Evolutionary conservation across 2,113 vertebrate genomes (phyloP).

Genomic region (Ammospiza caudacuta): DNA sequence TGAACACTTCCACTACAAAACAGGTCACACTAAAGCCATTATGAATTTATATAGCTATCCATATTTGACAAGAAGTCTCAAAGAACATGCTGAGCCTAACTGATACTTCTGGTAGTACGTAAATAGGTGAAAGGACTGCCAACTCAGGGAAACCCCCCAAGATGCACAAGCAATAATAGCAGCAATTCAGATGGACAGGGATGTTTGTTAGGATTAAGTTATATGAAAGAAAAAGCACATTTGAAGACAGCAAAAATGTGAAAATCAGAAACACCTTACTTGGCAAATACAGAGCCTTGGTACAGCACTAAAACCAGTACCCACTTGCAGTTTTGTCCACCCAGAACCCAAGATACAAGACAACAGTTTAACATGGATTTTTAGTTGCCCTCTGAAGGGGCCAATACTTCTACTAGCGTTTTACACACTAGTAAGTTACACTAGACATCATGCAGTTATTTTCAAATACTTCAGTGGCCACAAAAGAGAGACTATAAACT

Average conservation of each 20-base stretch:
- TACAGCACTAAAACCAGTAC: not conserved
- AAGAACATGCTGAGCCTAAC: not conserved
- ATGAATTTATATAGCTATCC: not conserved
- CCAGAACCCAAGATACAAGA: not conserved
- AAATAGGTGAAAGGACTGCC: not conserved
- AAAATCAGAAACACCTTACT: not conserved
- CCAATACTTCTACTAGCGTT: not conserved
- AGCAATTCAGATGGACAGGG: not conserved
- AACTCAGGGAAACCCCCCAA: not conserved
- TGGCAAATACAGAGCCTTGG: not conserved
- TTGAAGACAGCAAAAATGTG: not conserved
- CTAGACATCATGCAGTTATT: not conserved
- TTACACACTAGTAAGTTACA: not conserved
- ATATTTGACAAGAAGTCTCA: not conserved
- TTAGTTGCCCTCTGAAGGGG: not conserved
- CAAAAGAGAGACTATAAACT: not conserved
- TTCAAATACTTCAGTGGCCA: not conserved
- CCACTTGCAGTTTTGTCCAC: not conserved
- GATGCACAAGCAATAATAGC: not conserved
- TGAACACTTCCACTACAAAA: not conserved
- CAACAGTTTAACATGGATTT: not conserved
- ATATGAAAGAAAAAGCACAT: not conserved
- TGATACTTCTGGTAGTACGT: not conserved
- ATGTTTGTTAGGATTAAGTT: not conserved
- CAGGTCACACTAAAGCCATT: not conserved